A percentile compares a stretch with the other conserved stretches of the same genome.
These are phyloP conservation scores for Crenichthys baileyi DNA, from an alignment of 2,797 vertebrate genomes.

Conservation along the genomic window DNA sequence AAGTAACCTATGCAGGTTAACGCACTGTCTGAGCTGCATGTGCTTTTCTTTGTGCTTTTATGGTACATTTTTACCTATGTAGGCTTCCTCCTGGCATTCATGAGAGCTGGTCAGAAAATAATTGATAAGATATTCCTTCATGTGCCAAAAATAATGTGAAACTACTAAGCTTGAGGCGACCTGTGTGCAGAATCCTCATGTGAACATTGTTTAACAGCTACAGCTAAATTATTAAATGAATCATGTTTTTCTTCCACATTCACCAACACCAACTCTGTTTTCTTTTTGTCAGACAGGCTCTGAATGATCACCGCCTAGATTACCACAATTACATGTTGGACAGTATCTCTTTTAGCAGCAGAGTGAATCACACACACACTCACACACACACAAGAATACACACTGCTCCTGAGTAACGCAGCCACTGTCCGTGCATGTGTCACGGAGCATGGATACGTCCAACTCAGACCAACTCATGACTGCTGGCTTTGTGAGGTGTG, in stretches of 20 bases:
- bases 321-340: conserved; percentile 55
- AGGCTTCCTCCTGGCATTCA: conserved; percentile 48
- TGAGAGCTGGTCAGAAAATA: conserved; percentile 35
- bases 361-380: conserved; percentile 57
- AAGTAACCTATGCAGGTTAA: neutral
- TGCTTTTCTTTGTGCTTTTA: conserved; percentile 9
- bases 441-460: conserved; percentile 42
- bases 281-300: conserved; percentile 19
- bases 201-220: conserved; percentile 12
- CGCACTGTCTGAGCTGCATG: conserved; percentile 32
- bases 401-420: conserved; percentile 33
- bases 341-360: conserved; percentile 43
- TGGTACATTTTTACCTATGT: conserved; percentile 53
- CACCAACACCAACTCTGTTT: conserved; percentile 13
- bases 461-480: conserved; percentile 55
- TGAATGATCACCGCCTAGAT: conserved; percentile 40
- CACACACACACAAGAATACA: conserved; percentile 36
- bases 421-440: conserved; percentile 35
- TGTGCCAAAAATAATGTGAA: conserved; percentile 37
- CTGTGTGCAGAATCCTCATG: conserved; percentile 1
- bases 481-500: conserved; percentile 28
- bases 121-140: conserved; percentile 42
- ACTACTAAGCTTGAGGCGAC: conserved; percentile 3
- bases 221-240: conserved; percentile 12
- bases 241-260: conserved; percentile 21